Evolutionary conservation across 92 coral and sea anemone genomes (phyloP).

Genomic region (Blastomussa wellsi): DNA sequence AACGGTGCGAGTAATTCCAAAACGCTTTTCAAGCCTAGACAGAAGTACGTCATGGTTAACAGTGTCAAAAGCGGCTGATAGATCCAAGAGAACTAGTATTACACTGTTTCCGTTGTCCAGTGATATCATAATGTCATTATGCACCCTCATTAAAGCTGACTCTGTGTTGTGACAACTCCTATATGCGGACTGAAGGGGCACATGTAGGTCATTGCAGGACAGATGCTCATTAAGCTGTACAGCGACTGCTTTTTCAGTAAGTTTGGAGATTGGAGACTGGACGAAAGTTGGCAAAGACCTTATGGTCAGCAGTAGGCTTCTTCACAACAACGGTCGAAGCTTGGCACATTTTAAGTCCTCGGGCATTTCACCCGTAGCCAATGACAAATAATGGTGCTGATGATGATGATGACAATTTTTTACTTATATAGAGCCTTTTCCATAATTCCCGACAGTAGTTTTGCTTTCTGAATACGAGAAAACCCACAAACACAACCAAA

Average conservation of each 20-base stretch:
- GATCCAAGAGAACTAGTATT: slow-evolving; percentile 16
- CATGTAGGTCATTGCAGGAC: neutral
- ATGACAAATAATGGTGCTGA: no score
- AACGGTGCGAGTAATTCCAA: slow-evolving; percentile 32
- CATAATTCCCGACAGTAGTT: no score
- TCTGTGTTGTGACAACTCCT: neutral
- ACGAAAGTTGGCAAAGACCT: slow-evolving; percentile 21
- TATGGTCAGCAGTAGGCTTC: slow-evolving; percentile 19
- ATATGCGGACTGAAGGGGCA: neutral
- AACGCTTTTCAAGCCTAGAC: slow-evolving; percentile 34
- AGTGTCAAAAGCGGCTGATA: slow-evolving; percentile 29
- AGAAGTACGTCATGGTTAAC: slow-evolving; percentile 28
- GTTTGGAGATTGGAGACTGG: slow-evolving; percentile 43
- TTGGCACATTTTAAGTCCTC: slow-evolving; percentile 14
- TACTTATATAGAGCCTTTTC: no score
- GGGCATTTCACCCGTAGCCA: slow-evolving; percentile 18
- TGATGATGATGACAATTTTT: no score
- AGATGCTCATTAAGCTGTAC: slow-evolving; percentile 14
- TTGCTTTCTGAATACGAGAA: no score
- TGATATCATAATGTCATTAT: slow-evolving; percentile 13
- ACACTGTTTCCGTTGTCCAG: slow-evolving; percentile 7
- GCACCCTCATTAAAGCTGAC: neutral
- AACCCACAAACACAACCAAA: no score
- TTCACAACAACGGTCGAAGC: slow-evolving; percentile 10
- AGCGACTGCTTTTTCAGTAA: slow-evolving; percentile 21